Conservation (phyloP, 2,113 vertebrate species). For the Marmota monax region DNA sequence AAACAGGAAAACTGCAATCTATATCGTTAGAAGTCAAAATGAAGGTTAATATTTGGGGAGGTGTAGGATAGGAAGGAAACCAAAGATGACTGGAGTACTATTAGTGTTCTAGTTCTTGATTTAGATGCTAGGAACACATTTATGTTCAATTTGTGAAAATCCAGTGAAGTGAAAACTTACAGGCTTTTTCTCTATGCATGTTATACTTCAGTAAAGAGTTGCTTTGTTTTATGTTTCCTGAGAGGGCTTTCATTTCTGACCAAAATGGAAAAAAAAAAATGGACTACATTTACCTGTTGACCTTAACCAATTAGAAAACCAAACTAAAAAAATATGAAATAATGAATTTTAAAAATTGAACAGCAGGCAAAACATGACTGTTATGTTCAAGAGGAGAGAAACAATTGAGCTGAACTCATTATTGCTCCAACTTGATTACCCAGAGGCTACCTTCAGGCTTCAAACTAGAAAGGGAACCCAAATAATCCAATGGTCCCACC, state of each 20-base stretch:
- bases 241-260: background rate
- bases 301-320: background rate
- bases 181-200: background rate
- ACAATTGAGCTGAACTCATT: background rate
- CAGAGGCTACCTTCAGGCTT: background rate
- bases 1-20: background rate
- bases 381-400: background rate
- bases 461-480: background rate
- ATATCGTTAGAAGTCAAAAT: background rate
- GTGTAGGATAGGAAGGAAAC: background rate
- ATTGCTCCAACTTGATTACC: background rate
- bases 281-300: background rate
- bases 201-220: background rate
- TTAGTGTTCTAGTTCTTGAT: background rate
- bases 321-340: background rate
- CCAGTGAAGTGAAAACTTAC: background rate
- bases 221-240: background rate
- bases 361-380: background rate
- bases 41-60: background rate
- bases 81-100: rapidly evolving
- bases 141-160: background rate
- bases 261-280: background rate
- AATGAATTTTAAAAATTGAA: background rate
- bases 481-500: background rate
- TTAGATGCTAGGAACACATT: no score